phyloP scores from a whole-genome alignment of 2,113 vertebrate species.

The Kryptolebias marmoratus region DNA sequence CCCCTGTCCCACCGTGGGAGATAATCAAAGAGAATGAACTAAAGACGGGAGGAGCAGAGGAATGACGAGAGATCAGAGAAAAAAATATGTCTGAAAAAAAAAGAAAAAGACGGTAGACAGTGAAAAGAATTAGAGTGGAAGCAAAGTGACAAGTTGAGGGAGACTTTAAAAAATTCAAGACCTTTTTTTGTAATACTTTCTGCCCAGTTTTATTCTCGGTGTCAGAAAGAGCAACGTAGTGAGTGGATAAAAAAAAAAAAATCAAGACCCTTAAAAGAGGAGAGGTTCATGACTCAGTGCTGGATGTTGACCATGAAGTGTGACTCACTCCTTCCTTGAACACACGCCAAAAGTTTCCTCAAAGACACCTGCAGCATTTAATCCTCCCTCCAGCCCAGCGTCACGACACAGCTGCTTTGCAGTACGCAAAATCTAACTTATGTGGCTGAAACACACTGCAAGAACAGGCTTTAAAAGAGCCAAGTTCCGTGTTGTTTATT shows the following conservation, averaged over 20 bases:
- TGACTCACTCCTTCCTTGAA: constrained; percentile 81
- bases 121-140: constrained; percentile 17
- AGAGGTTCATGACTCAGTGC: constrained; percentile 72
- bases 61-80: constrained; percentile 35
- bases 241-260: constrained; percentile 38
- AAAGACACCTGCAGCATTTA: constrained; percentile 78
- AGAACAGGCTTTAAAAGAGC: neutral
- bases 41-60: neutral
- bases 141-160: constrained; percentile 31
- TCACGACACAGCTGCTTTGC: constrained; percentile 57
- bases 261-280: constrained; percentile 47
- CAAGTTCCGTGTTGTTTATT: constrained; percentile 11
- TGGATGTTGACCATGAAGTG: constrained; percentile 67
- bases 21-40: no score
- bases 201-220: constrained; percentile 13
- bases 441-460: constrained; percentile 22
- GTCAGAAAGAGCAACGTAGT: constrained; percentile 51
- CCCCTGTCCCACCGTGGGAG: no score
- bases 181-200: constrained; percentile 45
- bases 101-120: constrained; percentile 8
- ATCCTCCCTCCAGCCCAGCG: constrained; percentile 58
- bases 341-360: constrained; percentile 69
- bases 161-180: constrained; percentile 34
- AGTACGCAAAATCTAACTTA: constrained; percentile 44
- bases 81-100: constrained; percentile 33